phyloP scores from a whole-genome alignment of 2,888 invertebrate species.

The Tetragonisca angustula region DNA sequence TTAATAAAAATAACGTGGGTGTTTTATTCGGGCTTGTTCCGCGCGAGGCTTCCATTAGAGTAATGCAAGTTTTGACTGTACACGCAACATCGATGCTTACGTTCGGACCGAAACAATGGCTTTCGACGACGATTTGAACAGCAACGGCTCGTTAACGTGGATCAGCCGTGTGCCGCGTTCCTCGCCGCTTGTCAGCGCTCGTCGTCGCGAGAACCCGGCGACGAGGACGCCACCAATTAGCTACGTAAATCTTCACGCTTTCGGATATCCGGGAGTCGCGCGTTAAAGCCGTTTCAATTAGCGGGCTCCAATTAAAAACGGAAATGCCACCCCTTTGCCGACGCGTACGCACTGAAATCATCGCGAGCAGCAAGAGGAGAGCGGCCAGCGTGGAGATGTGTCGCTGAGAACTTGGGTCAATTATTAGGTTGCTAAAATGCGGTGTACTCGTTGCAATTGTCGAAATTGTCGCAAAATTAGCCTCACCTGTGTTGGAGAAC shows the following conservation, averaged over 20 bases:
- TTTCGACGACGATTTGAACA: conserved; percentile 38
- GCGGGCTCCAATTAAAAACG: conserved; percentile 65
- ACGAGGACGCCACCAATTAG: conserved; percentile 54
- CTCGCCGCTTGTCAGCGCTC: conserved; percentile 11
- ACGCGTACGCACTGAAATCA: conserved; percentile 26
- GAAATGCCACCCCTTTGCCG: conserved; percentile 33
- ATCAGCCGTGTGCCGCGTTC: conserved; percentile 14
- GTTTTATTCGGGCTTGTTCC: conserved; percentile 28
- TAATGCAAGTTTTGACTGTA: conserved; percentile 26
- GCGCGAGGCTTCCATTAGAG: conserved; percentile 33
- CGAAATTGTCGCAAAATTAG: background rate
- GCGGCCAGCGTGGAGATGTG: conserved; percentile 11
- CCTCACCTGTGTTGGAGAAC: background rate
- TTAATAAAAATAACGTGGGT: conserved; percentile 30
- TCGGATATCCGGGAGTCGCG: conserved; percentile 53
- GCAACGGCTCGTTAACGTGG: conserved; percentile 47
- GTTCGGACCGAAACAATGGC: conserved; percentile 28
- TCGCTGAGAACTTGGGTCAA: conserved; percentile 52
- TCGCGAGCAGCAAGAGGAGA: background rate
- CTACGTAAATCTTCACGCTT: conserved; percentile 65
- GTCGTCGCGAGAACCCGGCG: conserved; percentile 31
- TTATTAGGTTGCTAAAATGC: conserved; percentile 33
- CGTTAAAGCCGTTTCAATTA: conserved; percentile 63
- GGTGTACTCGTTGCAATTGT: conserved; percentile 28
- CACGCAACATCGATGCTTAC: background rate